A percentile compares a stretch with the other conserved stretches of the same genome.
These are phyloP conservation scores for Rostratula benghalensis DNA, from an alignment of 2,113 vertebrate species.

Conservation along the genomic window DNA sequence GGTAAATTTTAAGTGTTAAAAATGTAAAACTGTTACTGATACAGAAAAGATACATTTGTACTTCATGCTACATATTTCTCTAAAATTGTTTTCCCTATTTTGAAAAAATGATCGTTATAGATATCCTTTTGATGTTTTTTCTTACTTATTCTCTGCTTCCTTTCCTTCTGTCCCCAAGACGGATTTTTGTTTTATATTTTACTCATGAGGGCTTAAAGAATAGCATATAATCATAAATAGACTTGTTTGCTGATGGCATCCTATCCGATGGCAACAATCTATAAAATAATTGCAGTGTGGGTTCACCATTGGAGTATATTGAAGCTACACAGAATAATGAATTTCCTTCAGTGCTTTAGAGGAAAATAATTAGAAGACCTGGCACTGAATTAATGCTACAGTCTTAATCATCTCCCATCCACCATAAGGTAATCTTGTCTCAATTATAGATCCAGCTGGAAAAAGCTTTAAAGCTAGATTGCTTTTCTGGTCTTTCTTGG, in stretches of 20 bases:
- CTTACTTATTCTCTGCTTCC: background rate
- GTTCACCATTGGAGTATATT: background rate
- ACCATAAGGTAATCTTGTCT: background rate
- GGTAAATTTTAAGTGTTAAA: background rate
- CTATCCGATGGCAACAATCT: background rate
- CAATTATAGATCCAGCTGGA: constrained; percentile 13
- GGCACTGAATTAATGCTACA: background rate
- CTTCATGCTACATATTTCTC: background rate
- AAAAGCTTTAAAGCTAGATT: constrained; percentile 2
- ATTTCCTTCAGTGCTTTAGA: background rate
- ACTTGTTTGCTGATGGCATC: background rate
- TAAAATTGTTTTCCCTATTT: background rate
- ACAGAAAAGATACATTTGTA: background rate
- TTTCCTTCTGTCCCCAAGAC: background rate
- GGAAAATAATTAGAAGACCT: background rate
- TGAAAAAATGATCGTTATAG: background rate
- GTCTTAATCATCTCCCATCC: constrained; percentile 9
- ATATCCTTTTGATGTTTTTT: background rate
- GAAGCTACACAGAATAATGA: background rate
- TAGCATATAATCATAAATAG: background rate
- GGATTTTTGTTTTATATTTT: background rate
- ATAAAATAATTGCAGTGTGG: background rate
- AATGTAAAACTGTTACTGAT: background rate
- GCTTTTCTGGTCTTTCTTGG: background rate
- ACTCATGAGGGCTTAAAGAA: background rate